Conservation (phyloP, 1,140 invertebrate genomes). For the Planococcus citri region DNA sequence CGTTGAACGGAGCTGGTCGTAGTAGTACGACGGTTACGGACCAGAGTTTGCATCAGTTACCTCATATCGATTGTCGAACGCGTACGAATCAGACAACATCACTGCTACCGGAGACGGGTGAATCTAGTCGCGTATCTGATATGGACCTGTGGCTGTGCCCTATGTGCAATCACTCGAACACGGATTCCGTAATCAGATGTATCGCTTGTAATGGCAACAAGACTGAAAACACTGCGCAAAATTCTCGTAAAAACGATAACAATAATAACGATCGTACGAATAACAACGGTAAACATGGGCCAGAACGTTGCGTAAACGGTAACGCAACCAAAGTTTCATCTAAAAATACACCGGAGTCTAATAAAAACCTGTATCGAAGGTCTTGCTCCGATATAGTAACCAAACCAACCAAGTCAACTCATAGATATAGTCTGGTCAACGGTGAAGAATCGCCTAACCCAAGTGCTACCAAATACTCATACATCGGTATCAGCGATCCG, state of each 20-base stretch:
- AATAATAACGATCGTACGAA: not conserved
- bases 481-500: slow-evolving; percentile 11
- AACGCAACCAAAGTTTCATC: not conserved
- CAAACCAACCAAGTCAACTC: not conserved
- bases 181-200: not conserved
- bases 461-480: slow-evolving; percentile 29
- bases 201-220: not conserved
- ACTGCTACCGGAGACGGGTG: no score
- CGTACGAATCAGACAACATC: no score
- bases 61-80: no score
- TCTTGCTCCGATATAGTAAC: not conserved
- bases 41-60: no score
- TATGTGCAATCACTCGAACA: slow-evolving; percentile 8
- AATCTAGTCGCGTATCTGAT: slow-evolving; percentile 9
- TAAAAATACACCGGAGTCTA: not conserved
- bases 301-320: not conserved
- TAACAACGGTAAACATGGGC: not conserved
- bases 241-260: not conserved
- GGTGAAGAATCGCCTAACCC: slow-evolving; percentile 26
- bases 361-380: not conserved
- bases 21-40: no score
- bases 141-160: not conserved
- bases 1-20: not conserved
- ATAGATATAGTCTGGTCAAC: not conserved
- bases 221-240: not conserved